Conservation (phyloP, 2,113 vertebrate genomes). For the Oceanites oceanicus region DNA sequence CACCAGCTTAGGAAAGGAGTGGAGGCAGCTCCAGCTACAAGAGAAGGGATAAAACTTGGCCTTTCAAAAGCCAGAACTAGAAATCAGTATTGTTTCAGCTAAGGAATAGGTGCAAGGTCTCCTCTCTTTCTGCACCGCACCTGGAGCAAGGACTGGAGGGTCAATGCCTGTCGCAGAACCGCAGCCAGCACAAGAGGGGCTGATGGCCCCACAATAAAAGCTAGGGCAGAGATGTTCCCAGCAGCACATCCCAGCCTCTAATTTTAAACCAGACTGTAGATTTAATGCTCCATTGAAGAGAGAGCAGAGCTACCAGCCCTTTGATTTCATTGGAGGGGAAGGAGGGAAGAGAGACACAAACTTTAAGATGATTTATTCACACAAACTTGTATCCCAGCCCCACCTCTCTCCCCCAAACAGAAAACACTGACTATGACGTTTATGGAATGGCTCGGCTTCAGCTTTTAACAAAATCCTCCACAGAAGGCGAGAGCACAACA, state of each 20-base stretch:
- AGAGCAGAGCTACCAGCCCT: neutral
- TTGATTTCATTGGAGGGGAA: neutral
- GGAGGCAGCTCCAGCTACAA: neutral
- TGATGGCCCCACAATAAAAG: neutral
- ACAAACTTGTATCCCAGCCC: neutral
- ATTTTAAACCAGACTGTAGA: neutral
- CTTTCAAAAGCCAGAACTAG: neutral
- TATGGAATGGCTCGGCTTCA: neutral
- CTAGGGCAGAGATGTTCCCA: neutral
- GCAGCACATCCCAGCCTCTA: too few species aligned
- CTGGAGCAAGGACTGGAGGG: neutral
- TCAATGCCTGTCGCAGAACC: neutral
- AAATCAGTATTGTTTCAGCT: fast-evolving
- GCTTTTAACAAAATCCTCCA: neutral
- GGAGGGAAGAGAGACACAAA: neutral
- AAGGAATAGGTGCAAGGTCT: neutral
- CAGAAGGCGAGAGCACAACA: neutral
- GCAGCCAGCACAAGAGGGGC: neutral
- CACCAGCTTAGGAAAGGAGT: fast-evolving
- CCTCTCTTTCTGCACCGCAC: fast-evolving
- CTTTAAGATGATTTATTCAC: slow-evolving; percentile 3
- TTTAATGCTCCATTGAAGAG: neutral
- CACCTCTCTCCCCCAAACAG: neutral
- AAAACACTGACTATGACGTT: neutral
- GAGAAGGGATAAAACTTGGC: neutral